Percentiles rank a stretch among this genome's conserved stretches.
These are phyloP conservation scores for Aplodontia rufa DNA, from an alignment of 2,113 vertebrate genomes.

Conservation along the genomic window DNA sequence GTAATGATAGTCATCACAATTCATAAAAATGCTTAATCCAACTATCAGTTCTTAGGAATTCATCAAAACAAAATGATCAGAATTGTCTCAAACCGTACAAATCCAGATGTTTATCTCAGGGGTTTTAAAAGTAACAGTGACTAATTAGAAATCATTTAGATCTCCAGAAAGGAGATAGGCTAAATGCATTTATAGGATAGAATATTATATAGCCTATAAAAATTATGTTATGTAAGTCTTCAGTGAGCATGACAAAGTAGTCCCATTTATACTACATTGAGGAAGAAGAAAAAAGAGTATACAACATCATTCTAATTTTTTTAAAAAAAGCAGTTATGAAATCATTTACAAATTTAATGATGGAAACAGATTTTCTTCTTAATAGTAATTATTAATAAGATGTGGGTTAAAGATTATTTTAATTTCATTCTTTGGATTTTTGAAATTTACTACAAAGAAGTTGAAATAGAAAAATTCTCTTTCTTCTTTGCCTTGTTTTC, in stretches of 20 bases:
- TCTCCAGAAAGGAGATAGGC: background rate
- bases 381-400: background rate
- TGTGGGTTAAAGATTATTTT: background rate
- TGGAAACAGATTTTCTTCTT: background rate
- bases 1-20: background rate
- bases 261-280: background rate
- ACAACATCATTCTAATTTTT: background rate
- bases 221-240: background rate
- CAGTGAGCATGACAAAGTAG: background rate
- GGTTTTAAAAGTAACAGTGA: background rate
- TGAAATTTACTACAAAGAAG: background rate
- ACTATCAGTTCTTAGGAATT: background rate
- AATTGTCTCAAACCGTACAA: background rate
- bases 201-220: slow-evolving; percentile 16
- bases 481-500: background rate
- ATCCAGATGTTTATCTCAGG: background rate
- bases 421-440: background rate
- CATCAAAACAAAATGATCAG: background rate
- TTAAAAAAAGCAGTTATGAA: background rate
- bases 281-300: background rate
- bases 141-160: background rate
- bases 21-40: background rate
- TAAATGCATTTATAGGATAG: background rate
- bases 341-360: background rate
- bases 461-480: slow-evolving; percentile 23